Evolutionary conservation across 1,140 invertebrate species (phyloP).

Genomic region (Globodera rostochiensis): DNA sequence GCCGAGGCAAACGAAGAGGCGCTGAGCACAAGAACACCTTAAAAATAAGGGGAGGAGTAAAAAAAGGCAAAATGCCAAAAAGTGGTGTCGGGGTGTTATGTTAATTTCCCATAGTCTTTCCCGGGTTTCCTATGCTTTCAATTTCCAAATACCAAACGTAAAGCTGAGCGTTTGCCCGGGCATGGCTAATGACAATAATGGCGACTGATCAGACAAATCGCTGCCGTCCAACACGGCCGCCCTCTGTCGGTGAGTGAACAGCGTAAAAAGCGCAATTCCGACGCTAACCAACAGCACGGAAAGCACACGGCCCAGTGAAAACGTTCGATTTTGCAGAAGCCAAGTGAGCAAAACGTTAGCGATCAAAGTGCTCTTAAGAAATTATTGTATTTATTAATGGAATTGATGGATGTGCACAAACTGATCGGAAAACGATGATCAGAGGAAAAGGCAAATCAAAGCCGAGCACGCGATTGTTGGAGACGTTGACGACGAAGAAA

Average conservation of each 20-base stretch:
- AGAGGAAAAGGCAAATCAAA: conserved; percentile 96
- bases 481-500: conserved; percentile 87
- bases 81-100: too few relatives aligned
- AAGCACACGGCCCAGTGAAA: conserved; percentile 81
- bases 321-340: conserved; percentile 82
- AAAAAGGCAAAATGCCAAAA: not conserved
- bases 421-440: conserved; percentile 95
- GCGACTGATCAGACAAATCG: not conserved
- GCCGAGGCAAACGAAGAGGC: conserved; percentile 88
- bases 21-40: conserved; percentile 80
- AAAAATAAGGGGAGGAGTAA: not conserved
- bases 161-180: not conserved
- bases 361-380: conserved; percentile 74
- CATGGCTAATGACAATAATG: too few relatives aligned
- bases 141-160: not conserved
- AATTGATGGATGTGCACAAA: conserved; percentile 60
- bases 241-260: conserved; percentile 10
- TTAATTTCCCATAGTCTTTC: too few relatives aligned
- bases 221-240: not conserved
- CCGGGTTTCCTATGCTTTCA: too few relatives aligned
- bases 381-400: not conserved
- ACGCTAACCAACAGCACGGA: conserved; percentile 87
- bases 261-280: conserved; percentile 85
- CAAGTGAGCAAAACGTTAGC: conserved; percentile 94
- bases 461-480: conserved; percentile 91